phyloP scores from a whole-genome alignment of 2,888 invertebrate genomes.

The Kryphioiulus occultus region DNA sequence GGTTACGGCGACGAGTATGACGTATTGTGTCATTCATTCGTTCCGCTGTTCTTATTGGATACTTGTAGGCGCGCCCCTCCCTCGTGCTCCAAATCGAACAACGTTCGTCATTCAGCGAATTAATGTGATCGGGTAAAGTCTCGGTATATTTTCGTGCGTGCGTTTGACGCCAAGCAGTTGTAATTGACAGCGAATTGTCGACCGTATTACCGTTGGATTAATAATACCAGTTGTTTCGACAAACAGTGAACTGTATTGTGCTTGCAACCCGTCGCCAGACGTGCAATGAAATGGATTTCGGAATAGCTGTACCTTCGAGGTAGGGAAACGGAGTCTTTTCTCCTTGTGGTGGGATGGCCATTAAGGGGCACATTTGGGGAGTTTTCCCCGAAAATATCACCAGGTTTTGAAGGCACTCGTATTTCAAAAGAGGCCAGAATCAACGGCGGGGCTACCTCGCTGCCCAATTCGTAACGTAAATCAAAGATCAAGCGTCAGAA shows the following conservation, averaged over 20 bases:
- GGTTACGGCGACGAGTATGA: background rate
- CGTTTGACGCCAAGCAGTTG: background rate
- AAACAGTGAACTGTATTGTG: background rate
- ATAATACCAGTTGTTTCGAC: background rate
- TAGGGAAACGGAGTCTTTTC: background rate
- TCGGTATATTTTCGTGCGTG: background rate
- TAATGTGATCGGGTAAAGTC: background rate
- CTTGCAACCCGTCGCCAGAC: background rate
- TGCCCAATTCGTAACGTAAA: background rate
- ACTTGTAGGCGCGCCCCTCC: background rate
- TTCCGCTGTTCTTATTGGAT: background rate
- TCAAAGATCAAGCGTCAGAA: background rate
- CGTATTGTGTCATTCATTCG: background rate
- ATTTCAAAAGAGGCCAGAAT: background rate
- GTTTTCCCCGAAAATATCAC: background rate
- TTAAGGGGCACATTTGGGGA: background rate
- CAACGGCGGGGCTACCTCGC: background rate
- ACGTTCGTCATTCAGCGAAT: slow-evolving; percentile 13
- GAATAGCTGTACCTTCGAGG: slow-evolving; percentile 36
- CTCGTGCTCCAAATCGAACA: background rate
- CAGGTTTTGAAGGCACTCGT: background rate
- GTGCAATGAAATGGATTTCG: slow-evolving; percentile 24
- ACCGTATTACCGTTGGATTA: background rate
- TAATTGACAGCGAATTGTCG: slow-evolving; percentile 10
- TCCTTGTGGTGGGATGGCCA: slow-evolving; percentile 29